These are phyloP conservation scores for Zosterops pallidus DNA, from an alignment of 2,113 vertebrate genomes.

Conservation along the genomic window DNA sequence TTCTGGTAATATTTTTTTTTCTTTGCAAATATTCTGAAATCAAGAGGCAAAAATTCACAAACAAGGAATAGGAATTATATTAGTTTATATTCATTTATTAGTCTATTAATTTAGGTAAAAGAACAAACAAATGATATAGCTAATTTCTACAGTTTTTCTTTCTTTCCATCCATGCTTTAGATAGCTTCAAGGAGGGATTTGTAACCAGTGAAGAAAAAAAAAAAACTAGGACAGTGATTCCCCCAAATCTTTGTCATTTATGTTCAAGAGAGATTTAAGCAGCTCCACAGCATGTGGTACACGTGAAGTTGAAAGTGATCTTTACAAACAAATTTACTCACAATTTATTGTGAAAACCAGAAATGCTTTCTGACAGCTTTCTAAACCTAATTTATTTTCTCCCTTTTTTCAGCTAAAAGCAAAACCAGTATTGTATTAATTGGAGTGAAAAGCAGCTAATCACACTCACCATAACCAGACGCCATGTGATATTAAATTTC, in stretches of 20 bases:
- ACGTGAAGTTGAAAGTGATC: background rate
- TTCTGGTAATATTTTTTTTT: background rate
- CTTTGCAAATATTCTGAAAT: background rate
- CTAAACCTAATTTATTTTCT: constrained; percentile 3
- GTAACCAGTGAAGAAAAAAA: background rate
- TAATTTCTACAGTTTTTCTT: background rate
- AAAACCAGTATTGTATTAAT: constrained; percentile 51
- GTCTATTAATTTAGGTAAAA: background rate
- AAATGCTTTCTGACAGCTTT: background rate
- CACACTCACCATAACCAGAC: constrained; percentile 34
- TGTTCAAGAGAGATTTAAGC: constrained; percentile 23
- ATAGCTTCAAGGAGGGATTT: background rate
- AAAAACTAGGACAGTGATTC: background rate
- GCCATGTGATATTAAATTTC: constrained; percentile 17
- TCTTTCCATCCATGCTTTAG: background rate
- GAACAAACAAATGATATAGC: background rate
- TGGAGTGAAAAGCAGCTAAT: constrained; percentile 38
- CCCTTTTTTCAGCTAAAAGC: constrained; percentile 54
- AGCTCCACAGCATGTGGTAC: background rate
- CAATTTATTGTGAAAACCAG: background rate
- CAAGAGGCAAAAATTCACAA: background rate
- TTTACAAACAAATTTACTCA: background rate
- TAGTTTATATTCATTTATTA: no score
- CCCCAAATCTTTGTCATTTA: constrained; percentile 6
- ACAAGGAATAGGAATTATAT: background rate